Conservation (phyloP, 2,888 invertebrate genomes). For the Xestobium rufovillosum region DNA sequence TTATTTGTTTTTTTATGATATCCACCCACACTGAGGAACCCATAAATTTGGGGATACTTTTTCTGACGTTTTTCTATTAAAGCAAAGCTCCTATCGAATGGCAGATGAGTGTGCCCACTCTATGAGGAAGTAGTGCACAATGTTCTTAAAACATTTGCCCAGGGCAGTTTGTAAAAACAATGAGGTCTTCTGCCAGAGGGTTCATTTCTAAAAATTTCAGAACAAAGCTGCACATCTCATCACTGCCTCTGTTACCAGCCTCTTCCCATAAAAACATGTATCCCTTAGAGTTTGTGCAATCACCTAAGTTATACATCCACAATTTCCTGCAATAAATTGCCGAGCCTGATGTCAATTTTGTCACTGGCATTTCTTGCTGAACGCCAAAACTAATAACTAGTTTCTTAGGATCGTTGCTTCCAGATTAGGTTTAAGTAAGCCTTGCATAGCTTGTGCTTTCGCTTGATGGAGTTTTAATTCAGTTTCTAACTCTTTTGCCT, state of each 20-base stretch:
- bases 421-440: conserved; percentile 16
- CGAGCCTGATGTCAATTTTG: conserved; percentile 18
- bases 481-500: conserved; percentile 9
- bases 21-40: no score
- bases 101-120: conserved; percentile 19
- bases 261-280: conserved; percentile 23
- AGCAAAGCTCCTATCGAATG: no score
- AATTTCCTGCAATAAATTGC: conserved; percentile 23
- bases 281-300: conserved; percentile 15
- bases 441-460: conserved; percentile 19
- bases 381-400: conserved; percentile 20
- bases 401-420: conserved; percentile 12
- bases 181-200: conserved; percentile 10
- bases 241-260: conserved; percentile 19
- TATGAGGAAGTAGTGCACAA: conserved; percentile 20
- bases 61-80: no score
- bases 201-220: conserved; percentile 16
- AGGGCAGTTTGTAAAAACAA: conserved; percentile 19
- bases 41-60: no score
- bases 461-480: conserved; percentile 18
- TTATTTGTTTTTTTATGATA: no score
- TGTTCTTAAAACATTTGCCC: conserved; percentile 17
- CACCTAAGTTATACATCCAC: conserved; percentile 23
- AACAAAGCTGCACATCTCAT: conserved; percentile 18
- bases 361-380: conserved; percentile 22